phyloP scores from a whole-genome alignment of 2,113 vertebrate genomes.

The Sporophila hypoxantha region DNA sequence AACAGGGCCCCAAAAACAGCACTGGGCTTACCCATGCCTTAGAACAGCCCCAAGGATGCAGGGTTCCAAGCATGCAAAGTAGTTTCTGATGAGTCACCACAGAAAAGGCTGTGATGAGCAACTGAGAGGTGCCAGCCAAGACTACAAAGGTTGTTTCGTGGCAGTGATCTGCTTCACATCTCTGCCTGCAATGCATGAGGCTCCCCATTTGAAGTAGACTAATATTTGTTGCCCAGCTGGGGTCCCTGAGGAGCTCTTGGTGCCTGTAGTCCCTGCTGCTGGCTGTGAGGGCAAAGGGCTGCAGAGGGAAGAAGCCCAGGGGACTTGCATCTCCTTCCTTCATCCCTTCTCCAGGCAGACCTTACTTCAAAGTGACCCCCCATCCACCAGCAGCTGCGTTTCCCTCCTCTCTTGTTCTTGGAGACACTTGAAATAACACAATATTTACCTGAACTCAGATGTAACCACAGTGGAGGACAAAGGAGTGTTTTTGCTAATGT shows the following conservation, averaged over 20 bases:
- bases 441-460: not conserved
- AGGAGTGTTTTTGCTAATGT: not conserved
- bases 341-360: not conserved
- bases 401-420: not conserved
- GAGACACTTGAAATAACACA: not conserved
- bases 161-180: not conserved
- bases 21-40: not conserved
- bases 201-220: not conserved
- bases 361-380: not conserved
- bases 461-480: not conserved
- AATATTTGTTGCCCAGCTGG: not conserved
- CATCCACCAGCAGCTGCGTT: fast-evolving
- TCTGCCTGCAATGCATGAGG: not conserved
- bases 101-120: not conserved
- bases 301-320: not conserved
- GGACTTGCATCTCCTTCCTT: not conserved
- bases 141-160: not conserved
- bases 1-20: fast-evolving
- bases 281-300: fast-evolving
- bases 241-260: fast-evolving
- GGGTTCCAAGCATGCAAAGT: not conserved
- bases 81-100: not conserved
- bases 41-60: not conserved
- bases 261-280: fast-evolving
- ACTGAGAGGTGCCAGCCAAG: not conserved